Base-by-base conservation (phyloP, 2,888 invertebrate species). In the Megastigmus dorsalis region DNA sequence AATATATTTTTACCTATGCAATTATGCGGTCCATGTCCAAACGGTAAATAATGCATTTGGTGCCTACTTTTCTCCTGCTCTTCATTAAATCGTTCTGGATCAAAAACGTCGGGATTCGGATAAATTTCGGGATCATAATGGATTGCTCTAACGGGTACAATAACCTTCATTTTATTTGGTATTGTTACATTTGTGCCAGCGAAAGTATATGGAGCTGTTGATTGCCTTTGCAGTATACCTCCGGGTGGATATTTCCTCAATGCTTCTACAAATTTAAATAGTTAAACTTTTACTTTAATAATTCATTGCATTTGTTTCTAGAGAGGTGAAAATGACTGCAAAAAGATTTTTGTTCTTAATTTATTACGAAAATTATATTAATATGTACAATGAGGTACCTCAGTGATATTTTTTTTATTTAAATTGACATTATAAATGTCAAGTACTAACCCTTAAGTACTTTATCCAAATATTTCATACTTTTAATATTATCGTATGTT, bases 161-260 rank as follows among this genome's bases (percentile, higher is more conserved):
- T 79, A 1, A 85, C 10, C 18, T 80, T 26, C 2, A 52, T 66
- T 4, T 26, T 10, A 10, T 20, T 15, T 0, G 80, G 81, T 6
- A 86, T 81, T 0, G 79, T 80, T 1, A 85, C 15, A 9, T 82
- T 79, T 2, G 79, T 81, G 0, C 74, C 80, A 1, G 43, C 26
- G 23, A 84, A 83, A 1, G 81, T 84, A 45, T 84, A 72, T 36
- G 79, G 66, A 1, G 7, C 2, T 9, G 78, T 79, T n/a, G 88
- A 85, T 63, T 81, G 78, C 73, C 89, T 82, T 72, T n/a, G n/a
- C n/a, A 88, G 74, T 3, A 82, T 50, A 1, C 84, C 76, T 0
- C 85, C 80, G 1, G 89, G 87, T 65, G 90, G 89, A 80, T 88
- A 89, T 59, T 87, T 85, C 20, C 90, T 82, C 15, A 90, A 79